Evolutionary conservation across 1,140 invertebrate species (phyloP), one percentile per base, ranked within the genome.

Genomic region (Drosophila gunungcola): DNA sequence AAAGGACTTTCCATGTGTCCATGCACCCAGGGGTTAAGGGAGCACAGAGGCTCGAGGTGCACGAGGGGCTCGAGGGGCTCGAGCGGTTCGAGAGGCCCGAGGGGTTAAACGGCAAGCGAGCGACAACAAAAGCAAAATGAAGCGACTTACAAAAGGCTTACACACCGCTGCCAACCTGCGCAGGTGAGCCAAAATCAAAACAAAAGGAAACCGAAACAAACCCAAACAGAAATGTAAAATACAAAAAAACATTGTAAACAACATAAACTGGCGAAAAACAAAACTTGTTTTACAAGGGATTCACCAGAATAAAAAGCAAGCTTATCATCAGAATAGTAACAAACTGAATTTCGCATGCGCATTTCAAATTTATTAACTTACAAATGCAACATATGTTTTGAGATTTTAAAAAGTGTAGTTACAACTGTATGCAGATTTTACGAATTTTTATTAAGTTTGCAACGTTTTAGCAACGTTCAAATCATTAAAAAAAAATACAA

Each of bases 111-210:
- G 42, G 58, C 5, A 2, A 13, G 32, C 41, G 21, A 64, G 63
- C 52, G 29, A 27, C 65, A 70, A 57, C 51, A 70, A 45, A 46
- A 55, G 52, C 27, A 9, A 51, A 67, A 65, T 65, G 45, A 67
- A 52, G 29, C 61, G 43, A 72, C 68, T 72, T 57, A 57, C 68
- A 57, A 72, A 68, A 32, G 68, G 65, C 52, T 72, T 72, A 72
- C 64, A 70, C 62, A 38, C n/a, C 45, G 36, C 29, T 36, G 64
- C 32, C 48, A 51, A 16, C 48, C n/a, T 32, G 36, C 13, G 51
- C 67, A 52, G 49, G 42, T 70, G 49, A 27, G 51, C 51, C 43
- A 70, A 70, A 72, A 72, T 70, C 48, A 70, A 42, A 72, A 70
- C 52, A 56, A 69, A 69, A 45, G 46, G 29, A 4, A 38, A 16